Conservation (phyloP, 2,113 vertebrate genomes). For the Pygoscelis antarcticus region DNA sequence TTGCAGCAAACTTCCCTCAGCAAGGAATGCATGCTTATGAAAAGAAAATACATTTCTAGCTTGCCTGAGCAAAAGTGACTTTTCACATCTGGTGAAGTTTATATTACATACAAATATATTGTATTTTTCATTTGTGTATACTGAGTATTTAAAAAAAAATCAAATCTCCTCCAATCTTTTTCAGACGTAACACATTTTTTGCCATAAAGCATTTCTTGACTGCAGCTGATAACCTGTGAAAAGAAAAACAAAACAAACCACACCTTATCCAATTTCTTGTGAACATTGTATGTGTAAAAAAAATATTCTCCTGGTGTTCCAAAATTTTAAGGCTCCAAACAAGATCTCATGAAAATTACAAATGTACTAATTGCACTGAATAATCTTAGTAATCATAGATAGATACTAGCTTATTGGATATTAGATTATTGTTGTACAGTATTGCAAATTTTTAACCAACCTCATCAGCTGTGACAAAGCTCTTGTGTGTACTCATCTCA, state of each 20-base stretch:
- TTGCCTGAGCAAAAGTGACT: neutral
- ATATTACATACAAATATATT: neutral
- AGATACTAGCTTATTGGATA: neutral
- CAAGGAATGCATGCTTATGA: neutral
- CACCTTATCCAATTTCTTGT: neutral
- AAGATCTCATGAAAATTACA: neutral
- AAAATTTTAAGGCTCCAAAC: neutral
- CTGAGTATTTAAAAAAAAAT: neutral
- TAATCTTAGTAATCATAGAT: neutral
- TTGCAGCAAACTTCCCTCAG: neutral
- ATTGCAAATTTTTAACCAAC: neutral
- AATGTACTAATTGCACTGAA: neutral
- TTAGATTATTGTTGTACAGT: neutral
- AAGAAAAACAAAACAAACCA: neutral
- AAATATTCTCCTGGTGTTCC: neutral
- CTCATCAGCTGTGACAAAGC: accelerated
- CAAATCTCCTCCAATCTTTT: neutral
- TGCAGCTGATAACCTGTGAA: neutral
- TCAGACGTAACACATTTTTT: neutral
- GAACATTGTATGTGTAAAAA: neutral
- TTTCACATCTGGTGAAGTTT: neutral
- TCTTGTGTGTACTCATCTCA: neutral
- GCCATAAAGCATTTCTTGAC: neutral
- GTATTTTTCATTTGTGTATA: neutral
- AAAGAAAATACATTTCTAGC: neutral